Base-by-base conservation (phyloP, 2,888 invertebrate genomes). In the Plagiodera versicolora region DNA sequence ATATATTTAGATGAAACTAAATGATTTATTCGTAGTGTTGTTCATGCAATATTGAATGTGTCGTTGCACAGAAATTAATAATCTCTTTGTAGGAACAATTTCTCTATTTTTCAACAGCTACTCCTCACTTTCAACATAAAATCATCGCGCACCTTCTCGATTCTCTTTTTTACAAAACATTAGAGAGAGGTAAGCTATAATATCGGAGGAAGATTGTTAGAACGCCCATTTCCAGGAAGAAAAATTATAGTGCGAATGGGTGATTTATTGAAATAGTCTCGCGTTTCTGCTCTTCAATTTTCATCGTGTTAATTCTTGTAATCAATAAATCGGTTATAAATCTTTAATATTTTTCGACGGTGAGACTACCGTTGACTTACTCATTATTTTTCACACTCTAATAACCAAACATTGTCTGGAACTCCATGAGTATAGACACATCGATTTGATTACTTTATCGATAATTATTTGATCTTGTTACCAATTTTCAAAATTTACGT, bases 211-310 rank as follows among this genome's bases (percentile, higher is more conserved):
- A 39, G 35, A 44, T 30, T 53, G 44, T 53, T 44, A 44, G 11
- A 44, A 53, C 53, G 44, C 53, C 53, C 45, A 44, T 44, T 44
- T 24, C 24, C 0, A 24, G 17, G 53, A 53, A 44, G 39, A 39
- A 53, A 53, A 53, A 53, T 53, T 53, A 53, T 10, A 53, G 53
- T 44, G 19, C 8, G 10, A 20, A 44, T 24, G 24, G 52, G 44
- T 53, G 53, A 45, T 53, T 53, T 53, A 53, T 53, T 53, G 24
- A 53, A 10, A 46, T 10, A 19, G 8, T 18, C 14, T 20, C 2
- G 1, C 18, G n/a, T 46, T 46, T 19, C 46, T 46, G 46, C 20
- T 46, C 14, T 46, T 20, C 18, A 46, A 18, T 46, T 46, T 20
- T 8, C 46, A 46, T 9, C n/a, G 46, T 46, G 46, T 18, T 46